These are phyloP conservation scores for Seira musarum DNA, from an alignment of 2,888 invertebrate genomes.

Conservation along the genomic window DNA sequence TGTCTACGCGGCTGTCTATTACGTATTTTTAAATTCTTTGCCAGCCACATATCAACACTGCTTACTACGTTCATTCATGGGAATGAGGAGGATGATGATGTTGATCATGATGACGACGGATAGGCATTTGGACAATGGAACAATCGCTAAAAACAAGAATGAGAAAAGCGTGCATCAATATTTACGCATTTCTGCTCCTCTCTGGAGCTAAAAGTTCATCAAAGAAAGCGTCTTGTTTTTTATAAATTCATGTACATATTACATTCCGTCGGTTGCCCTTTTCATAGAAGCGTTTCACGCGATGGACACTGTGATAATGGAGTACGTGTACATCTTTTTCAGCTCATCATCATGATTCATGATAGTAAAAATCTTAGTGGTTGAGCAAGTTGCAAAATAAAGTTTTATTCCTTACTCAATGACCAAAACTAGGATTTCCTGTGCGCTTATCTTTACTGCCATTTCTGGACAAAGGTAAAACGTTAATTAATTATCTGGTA, in stretches of 20 bases:
- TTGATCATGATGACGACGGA: background rate
- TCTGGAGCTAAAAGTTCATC: too few relatives aligned
- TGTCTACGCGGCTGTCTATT: too few relatives aligned
- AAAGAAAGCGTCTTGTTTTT: too few relatives aligned
- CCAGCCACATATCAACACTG: background rate
- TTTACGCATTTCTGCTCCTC: background rate
- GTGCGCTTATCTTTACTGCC: background rate
- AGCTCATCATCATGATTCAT: background rate
- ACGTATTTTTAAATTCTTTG: too few relatives aligned
- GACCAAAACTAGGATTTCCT: conserved; percentile 15
- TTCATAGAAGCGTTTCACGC: too few relatives aligned
- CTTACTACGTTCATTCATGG: conserved; percentile 27
- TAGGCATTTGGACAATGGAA: background rate
- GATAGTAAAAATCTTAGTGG: background rate
- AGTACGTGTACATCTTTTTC: background rate
- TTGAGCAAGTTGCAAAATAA: background rate
- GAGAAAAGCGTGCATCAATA: background rate
- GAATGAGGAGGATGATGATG: conserved; percentile 30
- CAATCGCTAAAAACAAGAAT: background rate
- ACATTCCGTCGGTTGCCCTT: too few relatives aligned
- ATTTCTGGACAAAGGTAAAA: background rate
- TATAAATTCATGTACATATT: too few relatives aligned
- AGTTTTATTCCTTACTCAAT: background rate
- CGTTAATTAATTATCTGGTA: too few relatives aligned
- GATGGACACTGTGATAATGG: too few relatives aligned